These are phyloP conservation scores for Copsychus sechellarum DNA, from an alignment of 2,113 vertebrate species.

Conservation along the genomic window DNA sequence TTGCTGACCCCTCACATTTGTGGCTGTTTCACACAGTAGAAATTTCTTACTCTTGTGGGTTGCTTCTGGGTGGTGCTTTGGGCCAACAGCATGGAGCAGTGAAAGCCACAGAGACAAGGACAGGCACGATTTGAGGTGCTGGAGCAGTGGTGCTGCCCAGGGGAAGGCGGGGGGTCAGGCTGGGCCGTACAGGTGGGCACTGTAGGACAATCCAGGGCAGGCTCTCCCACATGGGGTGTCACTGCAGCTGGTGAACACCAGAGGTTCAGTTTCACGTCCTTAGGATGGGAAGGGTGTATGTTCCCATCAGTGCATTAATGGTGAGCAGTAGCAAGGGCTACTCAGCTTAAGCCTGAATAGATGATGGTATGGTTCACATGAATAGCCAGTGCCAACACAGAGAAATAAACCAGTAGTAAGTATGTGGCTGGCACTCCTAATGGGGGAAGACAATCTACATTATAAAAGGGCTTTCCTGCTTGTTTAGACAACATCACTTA, in stretches of 20 bases:
- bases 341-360: not conserved
- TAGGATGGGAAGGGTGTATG: accelerated
- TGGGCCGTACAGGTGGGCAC: accelerated
- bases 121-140: not conserved
- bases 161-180: not conserved
- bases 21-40: not conserved
- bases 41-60: not conserved
- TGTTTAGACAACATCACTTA: slow-evolving; percentile 58
- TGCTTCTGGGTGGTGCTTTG: not conserved
- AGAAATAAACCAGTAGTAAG: not conserved
- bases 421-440: not conserved
- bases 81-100: not conserved
- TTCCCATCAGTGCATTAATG: not conserved
- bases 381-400: not conserved
- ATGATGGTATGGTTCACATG: not conserved
- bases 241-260: not conserved
- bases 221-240: not conserved
- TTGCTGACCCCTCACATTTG: not conserved
- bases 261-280: not conserved
- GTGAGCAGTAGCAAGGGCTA: not conserved
- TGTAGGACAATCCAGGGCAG: not conserved
- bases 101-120: not conserved
- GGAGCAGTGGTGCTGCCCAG: accelerated
- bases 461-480: slow-evolving; percentile 1
- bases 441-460: not conserved